Evolutionary conservation across 2,113 vertebrate species (phyloP).

Genomic region (Rousettus leschenaultii): DNA sequence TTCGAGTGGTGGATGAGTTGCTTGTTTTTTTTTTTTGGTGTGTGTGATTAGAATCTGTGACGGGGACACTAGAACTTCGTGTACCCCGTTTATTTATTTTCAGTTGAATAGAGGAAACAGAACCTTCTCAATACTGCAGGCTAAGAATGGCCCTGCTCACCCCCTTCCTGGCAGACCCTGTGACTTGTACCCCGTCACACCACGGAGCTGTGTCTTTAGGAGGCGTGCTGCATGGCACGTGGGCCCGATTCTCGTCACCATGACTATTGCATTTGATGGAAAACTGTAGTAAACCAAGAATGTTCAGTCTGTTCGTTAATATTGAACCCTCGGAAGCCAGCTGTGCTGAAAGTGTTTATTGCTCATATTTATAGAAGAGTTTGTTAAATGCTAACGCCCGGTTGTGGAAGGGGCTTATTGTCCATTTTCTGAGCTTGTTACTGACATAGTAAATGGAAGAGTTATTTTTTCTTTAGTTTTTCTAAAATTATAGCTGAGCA

Average conservation of each 20-base stretch:
- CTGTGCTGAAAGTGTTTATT: neutral
- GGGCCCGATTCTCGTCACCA: neutral
- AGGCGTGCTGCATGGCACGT: neutral
- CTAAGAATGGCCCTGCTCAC: neutral
- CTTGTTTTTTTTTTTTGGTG: neutral
- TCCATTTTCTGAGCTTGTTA: constrained; percentile 34
- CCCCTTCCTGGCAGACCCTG: neutral
- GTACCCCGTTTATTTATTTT: neutral
- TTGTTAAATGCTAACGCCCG: neutral
- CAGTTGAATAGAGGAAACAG: neutral
- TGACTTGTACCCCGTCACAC: neutral
- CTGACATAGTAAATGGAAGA: neutral
- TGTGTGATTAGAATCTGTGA: neutral
- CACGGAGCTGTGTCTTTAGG: neutral
- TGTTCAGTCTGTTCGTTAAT: neutral
- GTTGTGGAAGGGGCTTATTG: neutral
- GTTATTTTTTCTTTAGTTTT: constrained; percentile 30
- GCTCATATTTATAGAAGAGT: neutral
- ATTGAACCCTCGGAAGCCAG: neutral
- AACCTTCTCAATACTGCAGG: neutral
- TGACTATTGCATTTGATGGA: constrained; percentile 32
- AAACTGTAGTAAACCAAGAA: constrained; percentile 43
- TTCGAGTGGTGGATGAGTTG: neutral
- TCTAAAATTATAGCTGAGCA: constrained; percentile 36
- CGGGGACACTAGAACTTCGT: neutral